Evolutionary conservation across 2,113 vertebrate genomes (phyloP).

Genomic region (Laticauda colubrina): DNA sequence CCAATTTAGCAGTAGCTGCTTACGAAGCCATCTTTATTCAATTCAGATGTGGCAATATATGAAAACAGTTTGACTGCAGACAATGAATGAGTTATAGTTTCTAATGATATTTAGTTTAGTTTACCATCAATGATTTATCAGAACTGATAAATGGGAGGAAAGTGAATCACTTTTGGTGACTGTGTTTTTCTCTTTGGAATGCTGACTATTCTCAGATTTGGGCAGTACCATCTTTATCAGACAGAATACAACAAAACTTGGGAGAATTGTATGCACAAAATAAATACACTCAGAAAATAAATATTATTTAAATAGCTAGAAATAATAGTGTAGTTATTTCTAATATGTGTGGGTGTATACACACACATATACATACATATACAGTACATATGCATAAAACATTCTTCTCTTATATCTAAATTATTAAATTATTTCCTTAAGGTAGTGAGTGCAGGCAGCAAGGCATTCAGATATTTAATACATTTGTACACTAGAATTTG

Average conservation of each 20-base stretch:
- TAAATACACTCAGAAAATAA: neutral
- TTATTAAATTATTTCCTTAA: slow-evolving; percentile 3
- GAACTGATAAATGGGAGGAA: neutral
- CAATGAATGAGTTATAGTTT: slow-evolving; percentile 61
- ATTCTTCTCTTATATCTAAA: neutral
- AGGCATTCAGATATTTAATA: neutral
- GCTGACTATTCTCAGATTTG: slow-evolving; percentile 11
- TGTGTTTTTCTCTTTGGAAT: slow-evolving; percentile 2
- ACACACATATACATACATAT: too few relatives aligned
- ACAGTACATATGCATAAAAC: neutral
- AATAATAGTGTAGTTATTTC: neutral
- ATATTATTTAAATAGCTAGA: neutral
- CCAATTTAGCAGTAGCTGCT: slow-evolving; percentile 39
- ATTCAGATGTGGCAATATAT: slow-evolving; percentile 49
- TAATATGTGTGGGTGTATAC: neutral
- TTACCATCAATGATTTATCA: slow-evolving; percentile 41
- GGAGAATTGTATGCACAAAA: neutral
- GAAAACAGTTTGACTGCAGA: slow-evolving; percentile 49
- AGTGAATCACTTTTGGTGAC: slow-evolving; percentile 16
- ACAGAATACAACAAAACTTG: neutral
- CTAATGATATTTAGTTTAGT: slow-evolving; percentile 60
- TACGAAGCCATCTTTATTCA: slow-evolving; percentile 59
- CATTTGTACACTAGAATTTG: neutral
- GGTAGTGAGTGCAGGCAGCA: neutral
- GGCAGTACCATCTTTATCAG: neutral